Evolutionary conservation across 64 coral and sea anemone genomes (phyloP).

Genomic region (Anthopleura sola): DNA sequence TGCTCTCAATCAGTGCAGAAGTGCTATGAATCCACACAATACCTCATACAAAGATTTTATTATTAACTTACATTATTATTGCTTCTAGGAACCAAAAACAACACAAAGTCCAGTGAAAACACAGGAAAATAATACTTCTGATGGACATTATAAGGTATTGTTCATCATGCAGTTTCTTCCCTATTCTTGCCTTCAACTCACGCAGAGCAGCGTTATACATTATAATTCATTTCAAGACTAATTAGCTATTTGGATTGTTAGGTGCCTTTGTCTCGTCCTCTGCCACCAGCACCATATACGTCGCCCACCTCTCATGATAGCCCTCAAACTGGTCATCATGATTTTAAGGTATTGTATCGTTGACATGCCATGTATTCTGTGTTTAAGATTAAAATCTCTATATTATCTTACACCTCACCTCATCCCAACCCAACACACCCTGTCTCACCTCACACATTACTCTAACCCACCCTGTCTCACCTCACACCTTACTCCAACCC

Average conservation of each 20-base stretch:
- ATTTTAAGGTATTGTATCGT: background rate
- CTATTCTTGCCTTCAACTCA: too few relatives aligned
- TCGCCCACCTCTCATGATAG: background rate
- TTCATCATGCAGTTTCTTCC: too few relatives aligned
- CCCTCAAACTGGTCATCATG: background rate
- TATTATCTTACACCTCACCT: too few relatives aligned
- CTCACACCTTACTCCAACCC: too few relatives aligned
- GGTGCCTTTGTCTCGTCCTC: slow-evolving; percentile 2
- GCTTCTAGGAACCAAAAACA: background rate
- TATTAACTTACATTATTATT: background rate
- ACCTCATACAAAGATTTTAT: too few relatives aligned
- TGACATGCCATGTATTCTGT: background rate
- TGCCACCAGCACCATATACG: slow-evolving; percentile 17
- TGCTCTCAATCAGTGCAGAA: too few relatives aligned
- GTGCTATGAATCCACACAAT: too few relatives aligned
- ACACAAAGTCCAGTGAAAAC: background rate
- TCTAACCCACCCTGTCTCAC: too few relatives aligned
- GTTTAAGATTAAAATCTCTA: background rate
- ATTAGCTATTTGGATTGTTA: background rate
- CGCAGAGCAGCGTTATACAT: too few relatives aligned
- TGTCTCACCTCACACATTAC: too few relatives aligned
- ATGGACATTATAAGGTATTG: slow-evolving; percentile 27
- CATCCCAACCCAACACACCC: too few relatives aligned
- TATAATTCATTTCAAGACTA: background rate
- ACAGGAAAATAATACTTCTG: background rate